Percentiles rank a stretch among this genome's conserved stretches.
phyloP scores from a whole-genome alignment of 2,113 vertebrate genomes.

The Dunckerocampus dactyliophorus region DNA sequence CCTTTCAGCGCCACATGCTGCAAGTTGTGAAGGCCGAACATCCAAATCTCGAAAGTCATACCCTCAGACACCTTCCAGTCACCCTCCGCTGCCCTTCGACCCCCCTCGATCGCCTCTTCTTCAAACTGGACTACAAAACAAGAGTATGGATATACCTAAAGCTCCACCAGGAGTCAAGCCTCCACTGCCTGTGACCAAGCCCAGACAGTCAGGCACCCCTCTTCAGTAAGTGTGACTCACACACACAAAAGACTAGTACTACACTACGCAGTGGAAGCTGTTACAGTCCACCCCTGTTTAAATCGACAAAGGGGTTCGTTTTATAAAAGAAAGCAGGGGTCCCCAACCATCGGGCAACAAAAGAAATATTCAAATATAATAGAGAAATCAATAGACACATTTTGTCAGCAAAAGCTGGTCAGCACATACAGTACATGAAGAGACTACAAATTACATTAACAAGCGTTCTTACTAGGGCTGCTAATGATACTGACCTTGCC shows the following conservation, averaged over 20 bases:
- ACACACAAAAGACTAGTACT: neutral
- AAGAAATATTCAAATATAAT: no score
- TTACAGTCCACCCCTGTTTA: neutral
- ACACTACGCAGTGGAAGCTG: no score
- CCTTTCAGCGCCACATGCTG: neutral
- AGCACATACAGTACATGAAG: no score
- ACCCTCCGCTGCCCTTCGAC: slow-evolving; percentile 18
- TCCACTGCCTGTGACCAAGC: slow-evolving; percentile 33
- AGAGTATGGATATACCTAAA: slow-evolving; percentile 50
- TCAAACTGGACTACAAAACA: slow-evolving; percentile 24
- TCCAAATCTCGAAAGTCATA: neutral
- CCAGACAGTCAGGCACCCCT: slow-evolving; percentile 45
- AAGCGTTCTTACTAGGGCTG: no score
- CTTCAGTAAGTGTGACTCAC: slow-evolving; percentile 55
- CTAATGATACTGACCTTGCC: no score
- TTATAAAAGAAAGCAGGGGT: no score
- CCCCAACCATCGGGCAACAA: no score
- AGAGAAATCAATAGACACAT: no score
- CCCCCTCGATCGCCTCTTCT: slow-evolving; percentile 30
- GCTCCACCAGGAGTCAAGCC: slow-evolving; percentile 54
- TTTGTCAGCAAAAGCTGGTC: no score
- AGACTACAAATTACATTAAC: no score
- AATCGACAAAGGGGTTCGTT: no score
- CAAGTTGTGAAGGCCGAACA: neutral
- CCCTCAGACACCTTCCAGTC: neutral